A percentile compares a stretch with the other conserved stretches of the same genome.
Conservation (phyloP, 2,888 invertebrate genomes). For the Drosophila differens region DNA sequence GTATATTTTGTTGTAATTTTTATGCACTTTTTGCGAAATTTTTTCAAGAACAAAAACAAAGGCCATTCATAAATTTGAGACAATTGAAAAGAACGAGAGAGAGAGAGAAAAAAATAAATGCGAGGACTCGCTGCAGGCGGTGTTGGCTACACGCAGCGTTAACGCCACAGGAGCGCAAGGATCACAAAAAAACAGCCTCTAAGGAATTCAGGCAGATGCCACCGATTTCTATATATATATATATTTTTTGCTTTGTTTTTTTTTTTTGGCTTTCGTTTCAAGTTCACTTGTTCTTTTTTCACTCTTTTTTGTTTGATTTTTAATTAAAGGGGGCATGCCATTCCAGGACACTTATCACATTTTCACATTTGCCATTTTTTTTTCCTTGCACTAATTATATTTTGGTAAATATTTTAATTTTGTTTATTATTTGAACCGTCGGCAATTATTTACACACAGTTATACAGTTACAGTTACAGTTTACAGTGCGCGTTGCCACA, state of each 20-base stretch:
- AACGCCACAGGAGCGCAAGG: constrained; percentile 30
- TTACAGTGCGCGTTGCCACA: constrained; percentile 4
- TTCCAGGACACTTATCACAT: constrained; percentile 9
- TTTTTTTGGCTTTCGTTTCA: constrained; percentile 51
- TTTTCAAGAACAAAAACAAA: not conserved
- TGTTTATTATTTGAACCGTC: not conserved
- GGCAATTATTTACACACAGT: constrained; percentile 1
- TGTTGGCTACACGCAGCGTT: constrained; percentile 35
- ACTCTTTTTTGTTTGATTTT: constrained; percentile 10
- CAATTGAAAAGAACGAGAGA: constrained; percentile 6
- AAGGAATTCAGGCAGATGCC: constrained; percentile 44
- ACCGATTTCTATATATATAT: not conserved
- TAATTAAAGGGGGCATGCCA: constrained; percentile 5
- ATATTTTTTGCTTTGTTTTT: constrained; percentile 9
- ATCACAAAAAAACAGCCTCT: constrained; percentile 6
- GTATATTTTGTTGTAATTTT: not conserved
- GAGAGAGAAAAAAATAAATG: not conserved
- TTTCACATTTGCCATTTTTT: constrained; percentile 14
- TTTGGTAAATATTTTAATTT: not conserved
- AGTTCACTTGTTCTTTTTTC: constrained; percentile 60
- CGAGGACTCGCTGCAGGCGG: constrained; percentile 44
- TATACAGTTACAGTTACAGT: not conserved
- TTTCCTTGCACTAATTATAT: not conserved
- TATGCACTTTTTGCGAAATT: constrained; percentile 1
- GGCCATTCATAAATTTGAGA: not conserved